These are phyloP conservation scores for Scomberomorus guttatus DNA, from an alignment of 2,797 vertebrate species.

Conservation along the genomic window DNA sequence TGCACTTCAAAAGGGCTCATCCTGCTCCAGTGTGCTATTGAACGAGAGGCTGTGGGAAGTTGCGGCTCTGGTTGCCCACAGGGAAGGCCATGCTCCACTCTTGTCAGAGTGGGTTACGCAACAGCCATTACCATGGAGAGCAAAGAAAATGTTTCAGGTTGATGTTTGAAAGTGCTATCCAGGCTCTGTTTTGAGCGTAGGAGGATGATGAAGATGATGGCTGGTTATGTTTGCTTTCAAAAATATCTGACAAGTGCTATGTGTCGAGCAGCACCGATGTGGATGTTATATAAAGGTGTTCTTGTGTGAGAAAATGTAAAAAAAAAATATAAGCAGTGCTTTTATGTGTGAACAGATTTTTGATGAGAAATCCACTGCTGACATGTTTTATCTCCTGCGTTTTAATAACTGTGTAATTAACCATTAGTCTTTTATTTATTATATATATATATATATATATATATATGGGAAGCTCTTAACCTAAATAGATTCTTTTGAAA, in stretches of 20 bases:
- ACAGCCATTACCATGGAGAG: constrained; percentile 78
- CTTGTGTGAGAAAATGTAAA: constrained; percentile 28
- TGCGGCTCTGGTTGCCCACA: constrained; percentile 69
- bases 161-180: constrained; percentile 70
- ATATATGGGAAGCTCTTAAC: too few relatives aligned
- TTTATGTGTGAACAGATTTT: neutral
- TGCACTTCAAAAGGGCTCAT: constrained; percentile 59
- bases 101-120: constrained; percentile 81
- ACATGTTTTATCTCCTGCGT: neutral
- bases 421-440: too few relatives aligned
- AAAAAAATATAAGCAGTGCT: neutral
- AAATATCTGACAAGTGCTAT: constrained; percentile 59
- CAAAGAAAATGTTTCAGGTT: constrained; percentile 63
- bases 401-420: neutral
- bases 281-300: constrained; percentile 60
- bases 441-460: too few relatives aligned
- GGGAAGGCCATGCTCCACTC: constrained; percentile 75
- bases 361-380: neutral
- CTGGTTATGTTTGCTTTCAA: constrained; percentile 57
- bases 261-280: constrained; percentile 29
- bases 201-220: constrained; percentile 65
- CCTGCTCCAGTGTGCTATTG: constrained; percentile 61
- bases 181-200: constrained; percentile 63
- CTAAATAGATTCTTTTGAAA: too few relatives aligned
- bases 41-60: constrained; percentile 80